Conservation (phyloP, 2,888 invertebrate genomes). For the Gnatocerus cornutus region DNA sequence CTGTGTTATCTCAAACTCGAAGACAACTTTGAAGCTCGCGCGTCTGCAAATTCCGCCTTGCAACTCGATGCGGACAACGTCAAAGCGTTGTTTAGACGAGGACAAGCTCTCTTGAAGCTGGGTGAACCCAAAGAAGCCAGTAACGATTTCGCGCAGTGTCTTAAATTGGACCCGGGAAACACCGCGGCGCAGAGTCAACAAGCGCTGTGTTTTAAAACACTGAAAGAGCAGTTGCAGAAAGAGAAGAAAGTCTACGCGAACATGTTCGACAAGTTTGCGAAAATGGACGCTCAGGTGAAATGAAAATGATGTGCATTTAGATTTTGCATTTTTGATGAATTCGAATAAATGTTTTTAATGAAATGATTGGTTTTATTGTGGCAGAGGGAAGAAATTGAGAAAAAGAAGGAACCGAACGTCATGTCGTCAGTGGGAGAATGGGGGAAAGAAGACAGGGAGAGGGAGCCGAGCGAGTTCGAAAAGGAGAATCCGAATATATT, state of each 20-base stretch:
- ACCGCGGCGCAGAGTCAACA: slow-evolving; percentile 90
- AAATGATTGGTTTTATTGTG: slow-evolving; percentile 22
- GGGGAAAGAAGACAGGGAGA: slow-evolving; percentile 81
- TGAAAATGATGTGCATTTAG: slow-evolving; percentile 33
- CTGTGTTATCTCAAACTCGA: slow-evolving; percentile 85
- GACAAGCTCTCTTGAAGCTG: slow-evolving; percentile 79
- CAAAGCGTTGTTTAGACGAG: slow-evolving; percentile 92
- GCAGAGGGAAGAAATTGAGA: slow-evolving; percentile 82
- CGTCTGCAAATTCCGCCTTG: slow-evolving; percentile 85
- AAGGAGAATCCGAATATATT: slow-evolving; percentile 86
- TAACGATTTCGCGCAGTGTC: slow-evolving; percentile 83
- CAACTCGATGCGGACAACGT: slow-evolving; percentile 83
- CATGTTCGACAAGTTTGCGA: slow-evolving; percentile 96
- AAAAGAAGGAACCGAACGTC: slow-evolving; percentile 80
- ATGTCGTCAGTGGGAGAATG: slow-evolving; percentile 84
- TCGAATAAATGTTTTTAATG: slow-evolving; percentile 39
- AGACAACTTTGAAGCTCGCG: slow-evolving; percentile 81
- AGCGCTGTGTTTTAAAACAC: slow-evolving; percentile 79
- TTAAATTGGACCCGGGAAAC: slow-evolving; percentile 88
- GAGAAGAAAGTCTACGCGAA: slow-evolving; percentile 93
- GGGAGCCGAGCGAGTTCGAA: slow-evolving; percentile 85
- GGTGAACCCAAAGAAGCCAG: slow-evolving; percentile 86
- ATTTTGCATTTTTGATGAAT: slow-evolving; percentile 7
- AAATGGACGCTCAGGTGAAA: slow-evolving; percentile 83
- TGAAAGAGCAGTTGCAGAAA: slow-evolving; percentile 83